Evolutionary conservation across 1,140 invertebrate genomes (phyloP), one percentile per base, ranked within the genome.

Genomic region (Drosophila triauraria): DNA sequence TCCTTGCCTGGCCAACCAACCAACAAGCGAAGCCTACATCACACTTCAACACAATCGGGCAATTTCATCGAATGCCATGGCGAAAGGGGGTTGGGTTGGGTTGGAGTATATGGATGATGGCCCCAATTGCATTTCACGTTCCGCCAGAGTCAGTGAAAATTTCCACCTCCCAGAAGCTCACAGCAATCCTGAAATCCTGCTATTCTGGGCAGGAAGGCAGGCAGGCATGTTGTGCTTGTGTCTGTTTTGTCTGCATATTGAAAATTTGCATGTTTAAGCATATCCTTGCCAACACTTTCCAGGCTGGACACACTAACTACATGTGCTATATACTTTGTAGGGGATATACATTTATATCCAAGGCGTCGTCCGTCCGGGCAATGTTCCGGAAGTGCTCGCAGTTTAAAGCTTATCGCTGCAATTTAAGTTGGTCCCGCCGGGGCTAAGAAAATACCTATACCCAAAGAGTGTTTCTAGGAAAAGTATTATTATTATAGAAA

Each of bases 41-140:
- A 91, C 88, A 91, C 88, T 88, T 91, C 88, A 91, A 91, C 88
- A 91, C 88, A 91, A 91, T 91, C 88, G 75, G 84, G 85, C 90
- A 79, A 85, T 90, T 91, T 88, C 90, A 90, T 85, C 84, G 82
- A 78, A 77, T 82, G 71, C 35, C 20, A 5, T 40, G 78, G 69
- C 68, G 57, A 20, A 64, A 20, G 35, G 35, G 47, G 40, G 32
- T 8, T 40, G 40, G 42, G n/a, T 9, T 38, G 15, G n/a, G 38
- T 12, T 9, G 13, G n/a, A 12, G 12, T 30, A 9, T n/a, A n/a
- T 12, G 42, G 64, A 54, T 54, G 50, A 56, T 60, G 59, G 50
- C 68, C 46, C 86, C 85, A 85, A 90, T 85, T 91, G 85, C 85
- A 91, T 80, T 88, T 80, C 72, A 81, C 82, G 78, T 86, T 80